These are phyloP conservation scores for Planococcus citri DNA, from an alignment of 1,140 invertebrate species.

Conservation along the genomic window DNA sequence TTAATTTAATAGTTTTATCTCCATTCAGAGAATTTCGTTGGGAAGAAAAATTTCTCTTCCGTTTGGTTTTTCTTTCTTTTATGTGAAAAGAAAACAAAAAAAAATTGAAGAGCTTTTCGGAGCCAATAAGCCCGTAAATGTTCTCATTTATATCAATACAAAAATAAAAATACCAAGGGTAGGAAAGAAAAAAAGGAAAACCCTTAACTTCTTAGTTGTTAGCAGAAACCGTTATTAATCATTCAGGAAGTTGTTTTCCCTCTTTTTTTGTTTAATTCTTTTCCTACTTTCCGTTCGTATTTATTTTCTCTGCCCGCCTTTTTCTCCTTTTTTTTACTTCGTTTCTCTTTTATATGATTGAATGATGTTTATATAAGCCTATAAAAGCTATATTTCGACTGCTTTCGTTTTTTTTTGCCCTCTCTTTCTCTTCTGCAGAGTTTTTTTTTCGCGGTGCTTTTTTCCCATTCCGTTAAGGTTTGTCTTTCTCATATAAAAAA, in stretches of 20 bases:
- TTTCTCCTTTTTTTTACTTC: not conserved
- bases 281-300: slow-evolving; percentile 11
- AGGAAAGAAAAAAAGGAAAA: slow-evolving; percentile 4
- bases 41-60: not conserved
- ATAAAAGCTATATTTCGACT: slow-evolving; percentile 16
- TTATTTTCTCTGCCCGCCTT: not conserved
- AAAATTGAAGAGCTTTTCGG: slow-evolving; percentile 14
- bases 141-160: slow-evolving; percentile 20
- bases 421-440: not conserved
- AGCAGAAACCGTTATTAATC: slow-evolving; percentile 19
- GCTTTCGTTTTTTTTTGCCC: not conserved
- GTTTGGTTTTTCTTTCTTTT: not conserved
- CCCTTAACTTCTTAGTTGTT: slow-evolving; percentile 20
- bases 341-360: slow-evolving; percentile 12
- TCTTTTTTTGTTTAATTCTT: slow-evolving; percentile 19
- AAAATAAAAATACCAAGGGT: slow-evolving; percentile 13
- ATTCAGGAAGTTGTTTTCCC: slow-evolving; percentile 19
- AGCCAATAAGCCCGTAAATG: slow-evolving; percentile 20
- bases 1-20: not conserved
- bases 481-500: not conserved
- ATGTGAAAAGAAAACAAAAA: slow-evolving; percentile 17
- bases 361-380: slow-evolving; percentile 20
- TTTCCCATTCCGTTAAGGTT: not conserved
- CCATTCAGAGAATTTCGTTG: not conserved
- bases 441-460: not conserved